Conservation (phyloP, 1,140 invertebrate genomes). For the Bicyclus anynana region DNA sequence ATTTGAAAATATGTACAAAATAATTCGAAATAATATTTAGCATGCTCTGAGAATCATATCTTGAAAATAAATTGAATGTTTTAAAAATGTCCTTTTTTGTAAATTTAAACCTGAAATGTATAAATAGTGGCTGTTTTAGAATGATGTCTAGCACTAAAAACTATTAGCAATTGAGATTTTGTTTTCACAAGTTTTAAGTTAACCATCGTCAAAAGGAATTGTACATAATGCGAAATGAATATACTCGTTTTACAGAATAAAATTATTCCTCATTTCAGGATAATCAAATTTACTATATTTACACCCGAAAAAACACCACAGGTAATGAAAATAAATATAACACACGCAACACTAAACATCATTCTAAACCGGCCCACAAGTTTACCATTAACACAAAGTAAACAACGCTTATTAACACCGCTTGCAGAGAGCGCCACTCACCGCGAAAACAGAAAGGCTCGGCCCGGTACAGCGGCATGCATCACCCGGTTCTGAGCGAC, state of each 20-base stretch:
- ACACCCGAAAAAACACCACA: conserved; percentile 13
- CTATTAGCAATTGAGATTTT: no score
- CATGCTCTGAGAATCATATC: conserved; percentile 5
- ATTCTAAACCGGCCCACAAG: conserved; percentile 3
- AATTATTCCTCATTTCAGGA: conserved; percentile 24
- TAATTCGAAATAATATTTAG: not conserved
- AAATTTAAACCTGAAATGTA: not conserved
- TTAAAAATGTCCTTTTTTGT: not conserved
- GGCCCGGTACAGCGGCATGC: conserved; percentile 53
- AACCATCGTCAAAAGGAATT: no score
- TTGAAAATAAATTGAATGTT: not conserved
- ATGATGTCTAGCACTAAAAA: not conserved
- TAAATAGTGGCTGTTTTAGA: conserved; percentile 5
- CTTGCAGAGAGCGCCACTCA: conserved; percentile 65
- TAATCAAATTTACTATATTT: conserved; percentile 25
- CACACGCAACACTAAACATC: conserved; percentile 1
- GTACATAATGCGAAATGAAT: not conserved
- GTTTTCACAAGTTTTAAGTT: no score
- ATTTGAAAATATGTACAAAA: not conserved
- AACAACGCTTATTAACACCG: conserved; percentile 10
- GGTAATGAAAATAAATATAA: conserved; percentile 16
- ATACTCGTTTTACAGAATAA: not conserved
- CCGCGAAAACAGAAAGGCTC: conserved; percentile 55
- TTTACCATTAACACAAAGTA: conserved; percentile 14
- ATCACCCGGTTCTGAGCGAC: conserved; percentile 40